Conservation (phyloP, 23 tunicate genomes). For the Ascidia mentula region DNA sequence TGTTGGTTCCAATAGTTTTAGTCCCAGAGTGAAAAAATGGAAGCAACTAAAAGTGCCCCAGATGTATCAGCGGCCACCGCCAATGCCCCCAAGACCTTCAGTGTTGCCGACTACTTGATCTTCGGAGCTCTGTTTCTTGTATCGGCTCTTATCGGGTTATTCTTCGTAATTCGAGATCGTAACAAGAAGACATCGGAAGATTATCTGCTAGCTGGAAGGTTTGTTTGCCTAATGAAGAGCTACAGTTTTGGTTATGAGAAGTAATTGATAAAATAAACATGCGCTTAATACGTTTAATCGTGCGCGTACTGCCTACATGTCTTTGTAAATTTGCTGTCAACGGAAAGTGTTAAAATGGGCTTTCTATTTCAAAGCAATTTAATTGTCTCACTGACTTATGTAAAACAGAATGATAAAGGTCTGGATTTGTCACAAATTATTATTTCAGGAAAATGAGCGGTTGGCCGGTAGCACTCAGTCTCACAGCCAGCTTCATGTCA, state of each 20-base stretch:
- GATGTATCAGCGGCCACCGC: background rate
- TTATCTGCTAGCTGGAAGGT: constrained; percentile 44
- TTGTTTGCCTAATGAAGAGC: background rate
- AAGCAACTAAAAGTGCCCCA: background rate
- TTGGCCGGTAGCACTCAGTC: constrained; percentile 61
- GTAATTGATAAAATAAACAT: too few species aligned
- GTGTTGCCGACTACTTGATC: constrained; percentile 38
- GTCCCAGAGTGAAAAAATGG: too few species aligned
- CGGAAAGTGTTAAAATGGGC: too few species aligned
- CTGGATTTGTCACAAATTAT: background rate
- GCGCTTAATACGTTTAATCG: too few species aligned
- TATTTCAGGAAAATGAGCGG: constrained; percentile 11
- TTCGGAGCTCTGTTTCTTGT: constrained; percentile 23
- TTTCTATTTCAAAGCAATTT: too few species aligned
- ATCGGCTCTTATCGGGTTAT: constrained; percentile 38
- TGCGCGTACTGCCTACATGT: too few species aligned
- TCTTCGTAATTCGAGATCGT: constrained; percentile 31
- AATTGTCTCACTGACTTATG: too few species aligned
- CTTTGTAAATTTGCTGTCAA: too few species aligned
- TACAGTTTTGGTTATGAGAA: too few species aligned
- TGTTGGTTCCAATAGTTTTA: too few species aligned
- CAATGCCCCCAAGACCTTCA: constrained; percentile 7
- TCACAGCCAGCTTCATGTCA: constrained; percentile 58
- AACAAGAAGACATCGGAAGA: constrained; percentile 19
- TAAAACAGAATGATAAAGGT: too few species aligned